These are phyloP conservation scores for Porites cylindrica DNA, from an alignment of 92 coral and sea anemone genomes.

Conservation along the genomic window DNA sequence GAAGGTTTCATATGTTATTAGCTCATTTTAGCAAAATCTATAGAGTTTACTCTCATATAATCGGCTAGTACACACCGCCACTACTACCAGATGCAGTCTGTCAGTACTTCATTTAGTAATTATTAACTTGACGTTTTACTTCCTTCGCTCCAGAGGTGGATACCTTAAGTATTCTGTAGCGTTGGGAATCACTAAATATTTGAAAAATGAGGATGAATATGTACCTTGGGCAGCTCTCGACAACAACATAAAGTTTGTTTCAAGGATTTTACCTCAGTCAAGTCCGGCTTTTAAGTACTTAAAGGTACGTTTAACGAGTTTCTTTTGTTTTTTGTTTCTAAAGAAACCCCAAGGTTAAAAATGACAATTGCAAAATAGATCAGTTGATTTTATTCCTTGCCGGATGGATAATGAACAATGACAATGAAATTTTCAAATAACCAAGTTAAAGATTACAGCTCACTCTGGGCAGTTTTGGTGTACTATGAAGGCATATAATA, in stretches of 20 bases:
- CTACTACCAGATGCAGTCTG: background rate
- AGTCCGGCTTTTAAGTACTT: slow-evolving; percentile 64
- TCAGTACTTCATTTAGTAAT: background rate
- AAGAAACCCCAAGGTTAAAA: background rate
- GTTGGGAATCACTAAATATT: slow-evolving; percentile 70
- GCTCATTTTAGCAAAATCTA: too few relatives aligned
- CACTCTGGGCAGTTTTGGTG: too few relatives aligned
- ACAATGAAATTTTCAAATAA: too few relatives aligned
- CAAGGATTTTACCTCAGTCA: slow-evolving; percentile 52
- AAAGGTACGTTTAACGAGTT: slow-evolving; percentile 48
- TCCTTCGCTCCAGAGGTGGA: slow-evolving; percentile 57
- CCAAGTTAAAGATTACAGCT: too few relatives aligned
- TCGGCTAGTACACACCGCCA: too few relatives aligned
- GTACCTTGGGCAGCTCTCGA: slow-evolving; percentile 77
- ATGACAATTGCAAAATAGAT: too few relatives aligned
- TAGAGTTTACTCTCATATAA: too few relatives aligned
- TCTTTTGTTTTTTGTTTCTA: too few relatives aligned
- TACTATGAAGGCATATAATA: too few relatives aligned
- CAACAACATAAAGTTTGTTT: slow-evolving; percentile 2
- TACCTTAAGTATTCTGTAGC: slow-evolving; percentile 70
- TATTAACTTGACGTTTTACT: background rate
- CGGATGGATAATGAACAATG: too few relatives aligned
- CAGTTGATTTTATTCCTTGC: too few relatives aligned
- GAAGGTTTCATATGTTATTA: too few relatives aligned
- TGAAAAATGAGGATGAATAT: slow-evolving; percentile 66